These are phyloP conservation scores for Matsumurasca onukii DNA, from an alignment of 1,140 invertebrate species.

Conservation along the genomic window DNA sequence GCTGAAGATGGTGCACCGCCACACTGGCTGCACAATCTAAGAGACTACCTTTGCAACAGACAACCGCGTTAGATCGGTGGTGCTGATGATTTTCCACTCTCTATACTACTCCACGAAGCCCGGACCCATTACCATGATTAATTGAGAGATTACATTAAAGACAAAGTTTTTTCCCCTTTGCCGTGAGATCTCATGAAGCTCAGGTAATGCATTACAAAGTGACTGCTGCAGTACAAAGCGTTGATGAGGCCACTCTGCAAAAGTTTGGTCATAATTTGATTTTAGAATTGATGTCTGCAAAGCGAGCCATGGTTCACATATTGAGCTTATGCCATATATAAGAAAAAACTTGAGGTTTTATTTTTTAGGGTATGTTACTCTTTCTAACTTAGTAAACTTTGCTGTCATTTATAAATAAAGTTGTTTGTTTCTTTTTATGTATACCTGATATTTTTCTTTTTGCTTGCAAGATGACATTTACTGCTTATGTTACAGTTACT, in stretches of 20 bases:
- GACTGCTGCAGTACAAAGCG: background rate
- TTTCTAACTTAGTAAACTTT: slow-evolving; percentile 8
- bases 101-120: background rate
- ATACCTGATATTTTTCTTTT: slow-evolving; percentile 8
- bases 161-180: slow-evolving; percentile 9
- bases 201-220: background rate
- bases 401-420: slow-evolving; percentile 12
- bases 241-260: slow-evolving; percentile 14
- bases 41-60: background rate
- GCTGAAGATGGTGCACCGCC: slow-evolving; percentile 9
- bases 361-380: background rate
- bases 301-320: background rate
- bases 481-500: slow-evolving; percentile 10
- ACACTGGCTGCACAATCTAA: slow-evolving; percentile 1
- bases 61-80: slow-evolving; percentile 1
- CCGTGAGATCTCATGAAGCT: background rate
- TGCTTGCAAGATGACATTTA: too few relatives aligned
- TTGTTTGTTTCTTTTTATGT: slow-evolving; percentile 11
- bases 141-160: background rate
- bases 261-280: slow-evolving; percentile 15
- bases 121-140: background rate
- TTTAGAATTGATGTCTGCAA: slow-evolving; percentile 12
- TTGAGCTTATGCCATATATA: background rate
- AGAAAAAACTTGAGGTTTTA: background rate
- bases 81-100: background rate